These are phyloP conservation scores for Phoenicopterus ruber DNA, from an alignment of 2,113 vertebrate genomes.

Conservation along the genomic window DNA sequence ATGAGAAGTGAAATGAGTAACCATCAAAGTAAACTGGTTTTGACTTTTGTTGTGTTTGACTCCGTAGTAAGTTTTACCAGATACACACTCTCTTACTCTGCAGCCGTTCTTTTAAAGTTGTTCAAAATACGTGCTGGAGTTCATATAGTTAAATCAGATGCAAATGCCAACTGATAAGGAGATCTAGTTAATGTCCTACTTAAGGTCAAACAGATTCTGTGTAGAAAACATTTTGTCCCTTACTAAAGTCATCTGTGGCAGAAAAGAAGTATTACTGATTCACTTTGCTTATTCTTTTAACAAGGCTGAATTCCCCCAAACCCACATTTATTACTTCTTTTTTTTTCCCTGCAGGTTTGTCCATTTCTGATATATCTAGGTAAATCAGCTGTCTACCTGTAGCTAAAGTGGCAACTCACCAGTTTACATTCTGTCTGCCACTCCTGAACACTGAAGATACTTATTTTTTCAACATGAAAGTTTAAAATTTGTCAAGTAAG, in stretches of 20 bases:
- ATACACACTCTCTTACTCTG: background rate
- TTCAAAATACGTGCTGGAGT: background rate
- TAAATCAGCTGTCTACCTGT: background rate
- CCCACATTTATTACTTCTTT: too few relatives aligned
- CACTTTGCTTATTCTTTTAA: background rate
- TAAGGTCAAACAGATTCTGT: background rate
- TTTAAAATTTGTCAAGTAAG: background rate
- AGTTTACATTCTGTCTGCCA: background rate
- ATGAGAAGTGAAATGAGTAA: background rate
- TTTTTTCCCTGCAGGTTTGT: background rate
- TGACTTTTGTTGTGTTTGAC: background rate
- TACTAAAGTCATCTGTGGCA: background rate
- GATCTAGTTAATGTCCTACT: conserved; percentile 42
- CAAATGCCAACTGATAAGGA: conserved; percentile 21
- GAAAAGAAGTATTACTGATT: background rate
- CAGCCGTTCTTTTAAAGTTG: background rate
- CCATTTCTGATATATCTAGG: background rate
- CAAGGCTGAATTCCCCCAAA: background rate
- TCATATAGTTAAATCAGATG: background rate
- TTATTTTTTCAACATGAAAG: background rate
- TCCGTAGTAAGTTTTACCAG: background rate
- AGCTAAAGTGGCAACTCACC: background rate
- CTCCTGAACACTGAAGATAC: background rate
- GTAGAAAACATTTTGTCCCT: background rate
- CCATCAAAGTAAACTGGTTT: background rate